Conservation (phyloP, 2,888 invertebrate genomes). For the Zeuzera pyrina region DNA sequence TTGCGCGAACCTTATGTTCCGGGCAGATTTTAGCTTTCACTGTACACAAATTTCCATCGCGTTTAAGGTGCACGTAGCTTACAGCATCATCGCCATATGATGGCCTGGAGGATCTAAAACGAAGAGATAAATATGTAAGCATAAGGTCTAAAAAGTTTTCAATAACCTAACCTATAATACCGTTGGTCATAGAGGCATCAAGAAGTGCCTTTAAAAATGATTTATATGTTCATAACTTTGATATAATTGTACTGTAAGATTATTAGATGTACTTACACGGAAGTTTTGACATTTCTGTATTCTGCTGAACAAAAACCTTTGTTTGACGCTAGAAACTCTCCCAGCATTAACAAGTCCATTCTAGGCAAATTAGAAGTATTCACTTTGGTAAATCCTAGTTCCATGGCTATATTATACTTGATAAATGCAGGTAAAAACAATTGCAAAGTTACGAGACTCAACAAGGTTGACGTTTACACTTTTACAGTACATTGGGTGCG, state of each 20-base stretch:
- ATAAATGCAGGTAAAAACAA: too few species aligned
- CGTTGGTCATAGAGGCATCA: conserved; percentile 1
- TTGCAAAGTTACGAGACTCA: too few species aligned
- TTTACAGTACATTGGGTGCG: too few species aligned
- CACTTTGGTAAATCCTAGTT: not conserved
- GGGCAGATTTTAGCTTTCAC: conserved; percentile 22
- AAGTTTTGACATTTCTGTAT: conserved; percentile 9
- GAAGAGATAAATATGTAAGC: too few species aligned
- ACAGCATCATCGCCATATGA: conserved; percentile 25
- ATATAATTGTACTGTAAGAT: not conserved
- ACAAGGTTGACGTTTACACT: too few species aligned
- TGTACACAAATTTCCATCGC: conserved; percentile 17
- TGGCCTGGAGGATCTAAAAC: conserved; percentile 13
- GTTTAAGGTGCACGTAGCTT: conserved; percentile 20
- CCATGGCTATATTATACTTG: too few species aligned
- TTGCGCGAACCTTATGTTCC: conserved; percentile 23
- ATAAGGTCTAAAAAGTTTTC: not conserved
- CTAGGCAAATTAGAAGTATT: conserved; percentile 1
- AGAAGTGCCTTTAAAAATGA: not conserved
- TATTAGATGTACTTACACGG: conserved; percentile 5
- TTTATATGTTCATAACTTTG: not conserved
- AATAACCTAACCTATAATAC: not conserved
- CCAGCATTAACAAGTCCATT: too few species aligned
- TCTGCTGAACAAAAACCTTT: conserved; percentile 9
- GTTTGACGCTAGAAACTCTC: conserved; percentile 5